Conservation (phyloP, 2,888 invertebrate genomes). For the Beris chalybata region DNA sequence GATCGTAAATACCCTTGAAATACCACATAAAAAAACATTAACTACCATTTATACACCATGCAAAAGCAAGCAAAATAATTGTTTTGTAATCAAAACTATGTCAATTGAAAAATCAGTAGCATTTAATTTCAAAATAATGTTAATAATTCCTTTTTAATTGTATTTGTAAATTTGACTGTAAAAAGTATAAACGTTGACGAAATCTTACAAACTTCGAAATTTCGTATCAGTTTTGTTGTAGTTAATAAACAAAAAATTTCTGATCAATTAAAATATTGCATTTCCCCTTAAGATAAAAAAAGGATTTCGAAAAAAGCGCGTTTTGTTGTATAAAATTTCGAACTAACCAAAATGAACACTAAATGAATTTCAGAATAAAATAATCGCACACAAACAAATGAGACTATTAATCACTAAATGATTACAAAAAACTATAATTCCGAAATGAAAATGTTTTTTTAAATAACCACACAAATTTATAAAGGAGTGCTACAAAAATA, state of each 20-base stretch:
- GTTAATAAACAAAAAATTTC: not conserved
- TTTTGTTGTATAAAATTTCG: slow-evolving; percentile 1
- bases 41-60: slow-evolving; percentile 18
- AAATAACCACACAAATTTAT: not conserved
- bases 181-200: too few relatives aligned
- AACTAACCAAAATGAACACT: not conserved
- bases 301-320: slow-evolving; percentile 15
- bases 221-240: not conserved
- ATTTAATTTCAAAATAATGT: too few relatives aligned
- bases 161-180: too few relatives aligned
- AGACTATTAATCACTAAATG: slow-evolving; percentile 11
- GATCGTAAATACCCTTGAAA: too few relatives aligned
- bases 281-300: not conserved
- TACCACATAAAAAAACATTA: too few relatives aligned
- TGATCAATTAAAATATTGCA: slow-evolving; percentile 32
- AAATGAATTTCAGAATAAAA: not conserved
- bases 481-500: slow-evolving; percentile 25
- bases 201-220: not conserved
- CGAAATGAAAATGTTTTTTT: not conserved
- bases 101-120: too few relatives aligned
- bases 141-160: too few relatives aligned
- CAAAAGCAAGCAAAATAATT: slow-evolving; percentile 22
- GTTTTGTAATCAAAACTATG: too few relatives aligned
- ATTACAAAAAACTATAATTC: not conserved
- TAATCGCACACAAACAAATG: slow-evolving; percentile 11